Conservation (phyloP, 1,140 invertebrate species). For the Musca vetustissima region DNA sequence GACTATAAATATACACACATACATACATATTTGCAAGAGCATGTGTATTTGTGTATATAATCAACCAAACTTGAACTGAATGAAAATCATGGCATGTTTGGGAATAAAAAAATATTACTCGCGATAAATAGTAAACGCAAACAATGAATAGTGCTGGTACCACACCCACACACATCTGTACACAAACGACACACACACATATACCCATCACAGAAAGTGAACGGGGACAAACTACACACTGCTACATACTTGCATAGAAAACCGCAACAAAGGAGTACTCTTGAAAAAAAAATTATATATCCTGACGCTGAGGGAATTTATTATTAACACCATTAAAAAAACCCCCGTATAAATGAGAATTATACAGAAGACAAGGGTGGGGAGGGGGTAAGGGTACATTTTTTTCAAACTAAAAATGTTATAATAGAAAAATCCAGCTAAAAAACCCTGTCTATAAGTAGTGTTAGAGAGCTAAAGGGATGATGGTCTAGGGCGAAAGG, state of each 20-base stretch:
- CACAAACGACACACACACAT: neutral
- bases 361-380: too few species aligned
- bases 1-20: neutral
- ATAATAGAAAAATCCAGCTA: too few species aligned
- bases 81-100: conserved; percentile 15
- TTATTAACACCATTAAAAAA: conserved; percentile 11
- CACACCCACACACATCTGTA: neutral
- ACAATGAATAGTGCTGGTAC: neutral
- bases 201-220: neutral
- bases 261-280: neutral
- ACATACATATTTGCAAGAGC: too few species aligned
- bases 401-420: too few species aligned
- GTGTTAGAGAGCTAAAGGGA: too few species aligned
- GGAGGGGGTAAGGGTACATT: too few species aligned
- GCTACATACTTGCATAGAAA: neutral
- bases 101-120: neutral
- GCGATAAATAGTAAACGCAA: neutral
- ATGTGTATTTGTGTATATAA: too few species aligned
- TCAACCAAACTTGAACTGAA: neutral
- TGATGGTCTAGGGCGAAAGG: too few species aligned
- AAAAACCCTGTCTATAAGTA: too few species aligned
- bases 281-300: neutral
- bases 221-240: neutral
- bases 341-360: too few species aligned
- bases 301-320: conserved; percentile 6